Conservation (phyloP, 1,140 invertebrate species). For the Cydia splendana region DNA sequence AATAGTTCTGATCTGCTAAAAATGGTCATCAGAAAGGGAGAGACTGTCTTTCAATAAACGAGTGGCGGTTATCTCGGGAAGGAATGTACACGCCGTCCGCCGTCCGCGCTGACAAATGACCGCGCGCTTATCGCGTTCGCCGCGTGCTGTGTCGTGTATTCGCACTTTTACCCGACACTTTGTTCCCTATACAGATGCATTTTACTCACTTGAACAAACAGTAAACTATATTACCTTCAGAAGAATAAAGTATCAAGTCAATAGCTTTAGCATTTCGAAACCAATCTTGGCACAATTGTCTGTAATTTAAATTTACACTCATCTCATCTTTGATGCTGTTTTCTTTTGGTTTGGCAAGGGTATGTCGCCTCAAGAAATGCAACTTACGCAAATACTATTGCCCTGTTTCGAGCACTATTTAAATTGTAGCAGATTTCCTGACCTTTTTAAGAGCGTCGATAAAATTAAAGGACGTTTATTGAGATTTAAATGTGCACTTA, state of each 20-base stretch:
- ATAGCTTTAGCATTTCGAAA: not conserved
- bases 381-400: constrained; percentile 19
- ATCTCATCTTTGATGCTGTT: not conserved
- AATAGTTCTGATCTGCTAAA: constrained; percentile 33
- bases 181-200: constrained; percentile 28
- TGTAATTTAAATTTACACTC: not conserved
- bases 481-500: constrained; percentile 38
- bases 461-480: constrained; percentile 39
- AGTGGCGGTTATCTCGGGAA: constrained; percentile 66
- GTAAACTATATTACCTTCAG: not conserved
- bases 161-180: constrained; percentile 46
- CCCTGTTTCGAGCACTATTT: constrained; percentile 8
- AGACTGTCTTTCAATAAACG: constrained; percentile 60
- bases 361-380: constrained; percentile 1
- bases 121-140: constrained; percentile 59
- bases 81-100: constrained; percentile 71
- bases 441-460: constrained; percentile 28
- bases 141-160: constrained; percentile 36
- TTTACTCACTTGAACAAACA: constrained; percentile 19
- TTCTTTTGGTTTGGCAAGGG: not conserved
- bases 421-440: constrained; percentile 10
- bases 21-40: constrained; percentile 44
- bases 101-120: constrained; percentile 72
- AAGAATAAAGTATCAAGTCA: not conserved
- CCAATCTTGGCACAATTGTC: not conserved